Conservation (phyloP, 1,140 invertebrate genomes). For the Bombus polaris region DNA sequence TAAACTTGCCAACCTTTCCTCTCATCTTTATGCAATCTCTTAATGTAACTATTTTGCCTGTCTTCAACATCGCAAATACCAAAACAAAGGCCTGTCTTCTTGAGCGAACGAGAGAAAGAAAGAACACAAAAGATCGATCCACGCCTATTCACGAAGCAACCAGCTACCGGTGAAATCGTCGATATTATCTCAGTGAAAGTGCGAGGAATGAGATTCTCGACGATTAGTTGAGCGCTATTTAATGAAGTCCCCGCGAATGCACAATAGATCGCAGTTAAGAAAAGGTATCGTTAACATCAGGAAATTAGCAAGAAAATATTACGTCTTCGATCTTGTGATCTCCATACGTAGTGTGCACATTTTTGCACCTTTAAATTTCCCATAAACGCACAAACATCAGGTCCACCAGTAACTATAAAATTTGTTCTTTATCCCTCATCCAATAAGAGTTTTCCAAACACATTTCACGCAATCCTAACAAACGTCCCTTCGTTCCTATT, state of each 20-base stretch:
- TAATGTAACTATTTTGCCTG: slow-evolving; percentile 41
- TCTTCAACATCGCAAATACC: slow-evolving; percentile 11
- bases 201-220: slow-evolving; percentile 36
- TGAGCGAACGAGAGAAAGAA: neutral
- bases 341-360: neutral
- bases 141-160: neutral
- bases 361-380: neutral
- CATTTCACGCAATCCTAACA: neutral
- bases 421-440: neutral
- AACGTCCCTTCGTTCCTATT: neutral
- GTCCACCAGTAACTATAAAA: neutral
- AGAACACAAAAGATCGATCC: neutral
- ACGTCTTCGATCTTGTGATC: neutral
- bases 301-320: too few species aligned
- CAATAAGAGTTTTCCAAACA: neutral
- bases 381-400: neutral
- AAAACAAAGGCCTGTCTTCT: slow-evolving; percentile 41
- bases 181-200: slow-evolving; percentile 47
- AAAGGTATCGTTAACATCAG: too few species aligned
- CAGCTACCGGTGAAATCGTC: slow-evolving; percentile 26
- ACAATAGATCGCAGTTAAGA: slow-evolving; percentile 16
- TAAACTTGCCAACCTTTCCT: slow-evolving; percentile 28
- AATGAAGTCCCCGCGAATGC: slow-evolving; percentile 12
- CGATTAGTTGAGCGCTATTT: slow-evolving; percentile 19
- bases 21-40: slow-evolving; percentile 13